Conservation (phyloP, 30 jellyfish, hydroid and myxozoan species). For the Clytia hemisphaerica region DNA sequence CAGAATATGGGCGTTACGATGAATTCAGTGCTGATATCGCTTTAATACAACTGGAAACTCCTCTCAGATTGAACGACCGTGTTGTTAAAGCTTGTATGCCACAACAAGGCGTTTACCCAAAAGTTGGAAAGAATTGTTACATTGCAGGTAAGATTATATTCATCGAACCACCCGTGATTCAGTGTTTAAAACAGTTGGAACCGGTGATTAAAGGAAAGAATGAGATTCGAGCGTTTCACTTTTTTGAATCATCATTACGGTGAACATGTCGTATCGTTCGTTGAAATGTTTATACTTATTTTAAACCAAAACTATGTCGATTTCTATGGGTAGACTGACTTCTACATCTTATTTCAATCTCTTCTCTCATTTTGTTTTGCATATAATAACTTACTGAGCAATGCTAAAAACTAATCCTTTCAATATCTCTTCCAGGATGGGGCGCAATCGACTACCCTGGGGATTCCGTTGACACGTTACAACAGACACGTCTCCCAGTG, state of each 20-base stretch:
- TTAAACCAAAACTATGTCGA: too few relatives aligned
- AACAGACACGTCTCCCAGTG: conserved; percentile 39
- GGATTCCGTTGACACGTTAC: conserved; percentile 7
- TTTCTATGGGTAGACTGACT: too few relatives aligned
- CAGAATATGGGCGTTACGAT: too few relatives aligned
- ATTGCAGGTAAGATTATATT: conserved; percentile 41
- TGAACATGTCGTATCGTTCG: background rate
- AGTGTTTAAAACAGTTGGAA: too few relatives aligned
- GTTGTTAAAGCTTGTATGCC: conserved; percentile 28
- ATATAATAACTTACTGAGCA: too few relatives aligned
- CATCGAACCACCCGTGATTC: too few relatives aligned
- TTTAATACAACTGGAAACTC: conserved; percentile 16
- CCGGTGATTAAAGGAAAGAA: background rate
- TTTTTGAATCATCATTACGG: background rate
- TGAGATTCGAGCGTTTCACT: background rate
- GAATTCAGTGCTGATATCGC: too few relatives aligned
- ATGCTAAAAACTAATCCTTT: too few relatives aligned
- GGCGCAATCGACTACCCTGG: conserved; percentile 38
- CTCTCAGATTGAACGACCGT: background rate
- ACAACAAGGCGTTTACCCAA: background rate
- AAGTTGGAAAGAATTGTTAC: conserved; percentile 12
- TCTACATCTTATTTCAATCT: background rate
- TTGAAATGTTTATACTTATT: background rate
- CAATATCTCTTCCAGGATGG: conserved; percentile 50
- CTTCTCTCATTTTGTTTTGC: background rate